Base-by-base conservation (phyloP, 2,888 invertebrate genomes). In the Thymelicus lineola region DNA sequence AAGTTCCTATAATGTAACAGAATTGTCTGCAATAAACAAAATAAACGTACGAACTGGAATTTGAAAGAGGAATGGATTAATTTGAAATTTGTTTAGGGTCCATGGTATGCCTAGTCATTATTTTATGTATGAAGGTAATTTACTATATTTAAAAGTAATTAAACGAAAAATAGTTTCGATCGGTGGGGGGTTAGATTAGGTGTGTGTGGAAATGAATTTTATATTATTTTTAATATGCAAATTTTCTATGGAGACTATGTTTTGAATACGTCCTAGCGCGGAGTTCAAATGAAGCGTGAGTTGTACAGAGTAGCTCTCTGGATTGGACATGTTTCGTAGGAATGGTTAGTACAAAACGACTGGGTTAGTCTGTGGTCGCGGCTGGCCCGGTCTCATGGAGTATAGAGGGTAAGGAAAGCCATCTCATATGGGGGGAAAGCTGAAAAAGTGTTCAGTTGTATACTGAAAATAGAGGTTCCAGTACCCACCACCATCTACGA, bases 61-160 rank as follows among this genome's bases (percentile, higher is more conserved):
- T 76, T 74, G 71, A 78, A 81, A 73, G 76, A 74, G 77, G 75
- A 72, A 72, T 79, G 72, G 69, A 68, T 75, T 74, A 74, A 75
- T 76, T 75, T 79, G 78, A 78, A 81, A 84, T 82, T 86, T 84
- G 80, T 86, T 84, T 87, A 86, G 86, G 88, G 88, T 91, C 87
- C 90, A 90, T 82, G 90, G 88, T 90, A 90, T 84, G 86, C 88
- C 93, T 92, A 92, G 93, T 92, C 93, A 92, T 91, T 91, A 91
- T 90, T 42, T 89, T 87, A 88, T 88, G 84, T 90, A 85, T 85
- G 76, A 85, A 89, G 83, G 79, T 86, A 85, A 86, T 86, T 86
- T 83, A 82, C 86, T 85, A 86, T 87, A 85, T 86, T 84, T 79
- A 83, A 83, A 84, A 85, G 71, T 71, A 70, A 71, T 75, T 70